Evolutionary conservation across 2,797 vertebrate species (phyloP).

Genomic region (Rachycentron canadum): DNA sequence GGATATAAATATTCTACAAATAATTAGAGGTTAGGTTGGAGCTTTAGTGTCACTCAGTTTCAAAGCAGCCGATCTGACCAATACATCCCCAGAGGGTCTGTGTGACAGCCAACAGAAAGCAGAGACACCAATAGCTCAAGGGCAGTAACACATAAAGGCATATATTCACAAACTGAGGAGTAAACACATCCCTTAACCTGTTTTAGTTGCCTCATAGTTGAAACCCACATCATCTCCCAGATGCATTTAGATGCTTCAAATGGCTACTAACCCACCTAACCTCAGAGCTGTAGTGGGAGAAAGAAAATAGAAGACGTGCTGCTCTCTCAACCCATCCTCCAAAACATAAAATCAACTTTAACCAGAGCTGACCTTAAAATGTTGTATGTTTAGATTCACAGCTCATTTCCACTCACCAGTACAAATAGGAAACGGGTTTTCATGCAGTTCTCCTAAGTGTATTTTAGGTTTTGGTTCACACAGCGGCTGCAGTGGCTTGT

Average conservation of each 20-base stretch:
- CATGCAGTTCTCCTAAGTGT: neutral
- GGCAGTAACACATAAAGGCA: slow-evolving; percentile 7
- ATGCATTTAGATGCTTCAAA: slow-evolving; percentile 30
- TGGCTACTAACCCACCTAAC: neutral
- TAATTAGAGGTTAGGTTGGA: neutral
- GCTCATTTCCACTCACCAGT: slow-evolving; percentile 37
- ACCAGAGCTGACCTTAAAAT: neutral
- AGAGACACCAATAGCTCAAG: neutral
- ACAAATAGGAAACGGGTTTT: neutral
- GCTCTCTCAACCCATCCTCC: neutral
- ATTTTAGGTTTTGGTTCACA: slow-evolving; percentile 6
- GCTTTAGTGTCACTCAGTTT: neutral
- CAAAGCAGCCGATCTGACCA: slow-evolving; percentile 3
- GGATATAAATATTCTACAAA: neutral
- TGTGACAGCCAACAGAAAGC: neutral
- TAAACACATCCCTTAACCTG: slow-evolving; percentile 33
- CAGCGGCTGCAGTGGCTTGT: neutral
- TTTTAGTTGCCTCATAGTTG: slow-evolving; percentile 22
- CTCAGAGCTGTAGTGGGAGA: neutral
- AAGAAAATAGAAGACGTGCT: neutral
- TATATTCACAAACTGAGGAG: neutral
- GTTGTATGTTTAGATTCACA: neutral
- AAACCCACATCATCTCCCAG: neutral
- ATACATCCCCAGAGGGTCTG: neutral
- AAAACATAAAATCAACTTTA: neutral